phyloP scores from a whole-genome alignment of 2,888 invertebrate genomes.

The Apantesis nais region DNA sequence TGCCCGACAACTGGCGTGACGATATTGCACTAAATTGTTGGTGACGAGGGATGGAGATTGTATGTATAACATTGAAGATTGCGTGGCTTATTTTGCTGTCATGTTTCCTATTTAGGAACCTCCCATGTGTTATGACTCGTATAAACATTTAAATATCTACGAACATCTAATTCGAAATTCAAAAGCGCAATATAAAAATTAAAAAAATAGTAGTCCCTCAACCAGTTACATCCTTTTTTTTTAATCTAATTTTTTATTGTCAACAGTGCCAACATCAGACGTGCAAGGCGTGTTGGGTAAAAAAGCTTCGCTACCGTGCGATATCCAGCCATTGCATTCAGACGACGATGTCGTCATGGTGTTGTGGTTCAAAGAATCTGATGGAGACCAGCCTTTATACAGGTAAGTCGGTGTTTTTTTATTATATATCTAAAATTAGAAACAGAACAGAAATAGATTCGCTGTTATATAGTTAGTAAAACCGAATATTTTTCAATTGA shows the following conservation, averaged over 20 bases:
- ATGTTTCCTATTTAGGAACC: neutral
- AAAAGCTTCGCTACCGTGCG: slow-evolving; percentile 94
- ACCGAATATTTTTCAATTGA: no score
- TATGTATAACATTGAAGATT: slow-evolving; percentile 39
- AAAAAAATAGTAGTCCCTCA: neutral
- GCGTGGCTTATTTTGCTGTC: slow-evolving; percentile 25
- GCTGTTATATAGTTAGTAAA: no score
- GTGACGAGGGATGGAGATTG: slow-evolving; percentile 40
- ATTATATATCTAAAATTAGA: no score
- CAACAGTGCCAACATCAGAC: slow-evolving; percentile 91
- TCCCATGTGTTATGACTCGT: slow-evolving; percentile 1
- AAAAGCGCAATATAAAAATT: neutral
- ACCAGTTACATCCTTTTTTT: no score
- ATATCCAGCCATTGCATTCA: slow-evolving; percentile 91
- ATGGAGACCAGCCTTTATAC: slow-evolving; percentile 93
- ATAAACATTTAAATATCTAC: neutral
- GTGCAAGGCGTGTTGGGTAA: slow-evolving; percentile 93
- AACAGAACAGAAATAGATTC: no score
- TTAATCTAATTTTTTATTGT: slow-evolving; percentile 30
- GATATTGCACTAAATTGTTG: slow-evolving; percentile 34
- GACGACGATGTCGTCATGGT: slow-evolving; percentile 95
- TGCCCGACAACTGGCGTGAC: slow-evolving; percentile 40
- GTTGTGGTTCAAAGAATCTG: slow-evolving; percentile 94
- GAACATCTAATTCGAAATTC: neutral
- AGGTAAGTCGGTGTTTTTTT: slow-evolving; percentile 85